Base-by-base conservation (phyloP, 2,797 vertebrate species). In the Euthynnus affinis region DNA sequence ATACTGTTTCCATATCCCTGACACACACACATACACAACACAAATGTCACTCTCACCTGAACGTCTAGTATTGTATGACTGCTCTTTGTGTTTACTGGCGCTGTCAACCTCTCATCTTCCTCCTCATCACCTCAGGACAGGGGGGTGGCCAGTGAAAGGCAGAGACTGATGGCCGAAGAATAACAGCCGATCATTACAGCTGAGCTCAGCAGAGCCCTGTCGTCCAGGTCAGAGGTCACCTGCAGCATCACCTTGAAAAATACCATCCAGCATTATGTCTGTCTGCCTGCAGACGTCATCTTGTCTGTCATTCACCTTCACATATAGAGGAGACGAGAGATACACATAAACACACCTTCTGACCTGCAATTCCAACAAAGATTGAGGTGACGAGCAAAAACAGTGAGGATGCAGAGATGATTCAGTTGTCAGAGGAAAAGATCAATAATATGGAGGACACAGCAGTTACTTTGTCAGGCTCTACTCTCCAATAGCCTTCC, bases 191-290 rank as follows among this genome's bases (percentile, higher is more conserved):
- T 92, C 82, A 46, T 84, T 85, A 71, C 49, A 60, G 81, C 87
- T 89, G 82, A 89, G 82, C 85, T 89, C 81, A 85, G 88, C 88
- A 89, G 46, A 74, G 53, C 84, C 76, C 60, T 53, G 66, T 52
- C 23, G 2, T 64, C 15, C 58, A 65, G 91, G 91, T 91, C 86
- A 90, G 57, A 88, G 90, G 75, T 88, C 87, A 80, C 44, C 75
- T 82, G 80, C 53, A 34, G 74, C 58, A 18, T 87, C 82, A 90
- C 93, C 86, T 92, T 90, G 88, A 88, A 85, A 86, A 84, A 80
- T 61, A 64, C 23, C 37, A 49, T 32, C 51, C 65, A 32, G 52
- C 66, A n/a, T 29, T 74, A 27, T 75, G 55, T 52, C 22, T n/a
- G 48, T 52, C 20, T n/a, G 18, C 40, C 40, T 20, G 48, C 42